Evolutionary conservation across 2,113 vertebrate genomes (phyloP), one percentile per base, ranked within the genome.

Genomic region (Cephalophus harveyi): DNA sequence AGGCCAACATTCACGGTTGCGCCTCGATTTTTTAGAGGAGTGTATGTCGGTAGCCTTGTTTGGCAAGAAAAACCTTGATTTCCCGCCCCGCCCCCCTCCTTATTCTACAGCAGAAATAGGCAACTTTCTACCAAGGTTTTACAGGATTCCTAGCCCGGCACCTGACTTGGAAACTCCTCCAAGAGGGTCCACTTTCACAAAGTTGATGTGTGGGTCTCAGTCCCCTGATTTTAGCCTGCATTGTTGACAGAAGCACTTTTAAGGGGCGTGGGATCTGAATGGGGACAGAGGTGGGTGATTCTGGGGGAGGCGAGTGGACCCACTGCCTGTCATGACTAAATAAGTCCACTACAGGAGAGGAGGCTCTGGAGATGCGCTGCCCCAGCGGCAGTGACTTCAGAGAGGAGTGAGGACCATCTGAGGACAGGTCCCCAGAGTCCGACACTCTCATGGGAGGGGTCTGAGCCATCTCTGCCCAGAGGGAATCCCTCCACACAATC

Each of bases 31-130:
- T 93, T 40, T 57, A 36, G 71, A 55, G 40, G 60, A 93, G 23
- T 57, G 6, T 85, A 11, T 48, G 76, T 95, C 60, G 76, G 85
- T 95, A 89, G 94, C 25, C 95, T 83, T 94, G 85, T 91, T 95
- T 94, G 48, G 87, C 2, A 16, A 95, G 82, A 40, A 94, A 84
- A 67, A 1, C 13, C 6, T 30, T 74, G 15, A 83, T 97, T 94
- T 4, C 76, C 46, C 13, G 1, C 59, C 28, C 13, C 13, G 1
- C 40, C 87, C 54, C 16, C 11, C 10, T 16, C 50, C 57, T 96
- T 84, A 55, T 90, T 86, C 76, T 67, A 57, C 71, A 90, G 64
- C 95, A 91, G 57, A 94, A 94, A 82, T 64, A 71, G 67, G n/a
- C 55, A 64, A 19, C 59, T 92, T 89, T 89, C 60, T n/a, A 67